These are phyloP conservation scores for Cynopterus brachyotis DNA, from an alignment of 2,113 vertebrate genomes.

Conservation along the genomic window DNA sequence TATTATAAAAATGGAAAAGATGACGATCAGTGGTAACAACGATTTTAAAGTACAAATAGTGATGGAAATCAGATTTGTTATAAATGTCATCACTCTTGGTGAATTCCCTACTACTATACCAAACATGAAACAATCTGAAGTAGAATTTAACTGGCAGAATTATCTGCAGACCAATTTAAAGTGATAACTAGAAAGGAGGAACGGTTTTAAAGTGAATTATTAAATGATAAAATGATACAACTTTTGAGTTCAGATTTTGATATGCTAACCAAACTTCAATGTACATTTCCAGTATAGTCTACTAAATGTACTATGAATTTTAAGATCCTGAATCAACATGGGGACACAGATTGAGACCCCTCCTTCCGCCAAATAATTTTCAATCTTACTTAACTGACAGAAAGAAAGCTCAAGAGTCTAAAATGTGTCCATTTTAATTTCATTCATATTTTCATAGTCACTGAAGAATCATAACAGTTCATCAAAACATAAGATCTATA, in stretches of 20 bases:
- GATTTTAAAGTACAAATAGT: not conserved
- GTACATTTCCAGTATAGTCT: not conserved
- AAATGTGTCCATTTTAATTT: not conserved
- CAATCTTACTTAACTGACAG: not conserved
- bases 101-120: not conserved
- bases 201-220: not conserved
- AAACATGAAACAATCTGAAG: conserved; percentile 8
- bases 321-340: not conserved
- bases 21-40: not conserved
- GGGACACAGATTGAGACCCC: not conserved
- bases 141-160: conserved; percentile 24
- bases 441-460: not conserved
- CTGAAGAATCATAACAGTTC: not conserved
- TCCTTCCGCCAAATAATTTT: not conserved
- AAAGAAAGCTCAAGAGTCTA: not conserved
- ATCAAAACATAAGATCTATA: not conserved
- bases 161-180: not conserved
- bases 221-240: not conserved
- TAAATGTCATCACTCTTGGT: not conserved
- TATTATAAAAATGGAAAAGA: not conserved
- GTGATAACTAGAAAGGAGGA: not conserved
- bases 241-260: not conserved
- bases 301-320: conserved; percentile 2
- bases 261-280: not conserved
- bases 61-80: not conserved